These are phyloP conservation scores for Aurelia aurita DNA, from an alignment of 30 jellyfish, hydroid and myxozoan species.

Conservation along the genomic window DNA sequence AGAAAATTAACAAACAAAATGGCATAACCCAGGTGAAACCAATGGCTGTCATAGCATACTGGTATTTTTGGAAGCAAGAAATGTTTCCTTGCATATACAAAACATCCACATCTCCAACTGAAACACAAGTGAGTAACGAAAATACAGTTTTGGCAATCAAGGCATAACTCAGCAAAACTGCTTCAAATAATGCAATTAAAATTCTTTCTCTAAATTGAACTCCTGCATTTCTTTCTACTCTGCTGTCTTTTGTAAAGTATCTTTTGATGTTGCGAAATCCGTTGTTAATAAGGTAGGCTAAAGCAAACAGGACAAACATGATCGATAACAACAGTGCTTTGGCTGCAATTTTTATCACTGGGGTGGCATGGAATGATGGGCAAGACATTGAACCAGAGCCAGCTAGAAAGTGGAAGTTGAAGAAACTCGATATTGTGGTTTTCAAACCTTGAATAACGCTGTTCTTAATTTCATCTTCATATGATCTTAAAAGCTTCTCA, in stretches of 20 bases:
- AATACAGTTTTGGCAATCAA: not conserved
- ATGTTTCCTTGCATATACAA: constrained; percentile 31
- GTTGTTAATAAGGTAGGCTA: not conserved
- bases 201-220: not conserved
- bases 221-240: not conserved
- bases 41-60: constrained; percentile 6
- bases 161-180: constrained; percentile 19
- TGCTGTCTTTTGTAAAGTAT: no score
- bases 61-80: constrained; percentile 3
- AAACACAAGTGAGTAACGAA: constrained; percentile 13
- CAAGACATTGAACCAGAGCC: not conserved
- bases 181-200: constrained; percentile 13
- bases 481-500: constrained; percentile 7
- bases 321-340: not conserved
- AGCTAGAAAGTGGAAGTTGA: constrained; percentile 8
- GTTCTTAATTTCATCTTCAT: not conserved
- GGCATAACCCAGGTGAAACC: constrained; percentile 10
- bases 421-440: constrained; percentile 6
- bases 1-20: constrained; percentile 1
- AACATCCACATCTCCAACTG: not conserved
- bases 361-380: constrained; percentile 4
- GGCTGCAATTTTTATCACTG: not conserved
- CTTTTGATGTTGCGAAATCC: not conserved
- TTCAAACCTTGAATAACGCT: not conserved
- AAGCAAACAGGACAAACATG: not conserved